phyloP scores from a whole-genome alignment of 2,797 vertebrate genomes.

The Leptodactylus fallax region DNA sequence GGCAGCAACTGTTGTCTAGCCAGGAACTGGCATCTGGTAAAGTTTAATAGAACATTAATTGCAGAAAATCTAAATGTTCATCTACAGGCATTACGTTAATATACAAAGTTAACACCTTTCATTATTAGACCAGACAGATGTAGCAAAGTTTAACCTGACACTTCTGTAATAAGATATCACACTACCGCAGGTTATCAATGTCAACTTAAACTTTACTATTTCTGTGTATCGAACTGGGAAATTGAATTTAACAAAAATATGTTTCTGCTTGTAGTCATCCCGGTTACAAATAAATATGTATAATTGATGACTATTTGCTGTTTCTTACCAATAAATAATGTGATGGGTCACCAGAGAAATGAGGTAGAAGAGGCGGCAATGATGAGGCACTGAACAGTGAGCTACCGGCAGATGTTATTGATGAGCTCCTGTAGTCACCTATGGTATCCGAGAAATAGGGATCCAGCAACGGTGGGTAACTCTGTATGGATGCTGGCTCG shows the following conservation, averaged over 20 bases:
- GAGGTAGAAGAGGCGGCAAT: constrained; percentile 82
- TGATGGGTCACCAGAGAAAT: constrained; percentile 81
- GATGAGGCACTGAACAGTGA: constrained; percentile 81
- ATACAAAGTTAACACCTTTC: too few species aligned
- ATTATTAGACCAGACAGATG: too few species aligned
- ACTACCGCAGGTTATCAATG: too few species aligned
- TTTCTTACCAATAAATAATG: constrained; percentile 84
- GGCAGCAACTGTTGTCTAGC: too few species aligned
- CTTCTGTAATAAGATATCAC: too few species aligned
- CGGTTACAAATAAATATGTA: background rate
- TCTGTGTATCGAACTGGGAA: background rate
- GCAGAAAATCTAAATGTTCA: too few species aligned
- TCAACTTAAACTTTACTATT: too few species aligned
- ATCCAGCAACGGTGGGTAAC: constrained; percentile 85
- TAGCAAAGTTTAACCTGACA: too few species aligned
- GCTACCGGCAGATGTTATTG: constrained; percentile 75
- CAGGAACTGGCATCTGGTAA: too few species aligned
- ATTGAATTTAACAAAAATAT: background rate
- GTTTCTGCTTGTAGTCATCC: too few species aligned
- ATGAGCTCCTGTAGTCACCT: constrained; percentile 78
- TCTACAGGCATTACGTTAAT: too few species aligned
- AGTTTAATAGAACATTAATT: too few species aligned
- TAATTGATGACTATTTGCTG: background rate
- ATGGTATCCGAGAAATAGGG: constrained; percentile 83
- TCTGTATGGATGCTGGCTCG: constrained; percentile 77